Conservation (phyloP, 2,888 invertebrate genomes). For the Orthosia incerta region DNA sequence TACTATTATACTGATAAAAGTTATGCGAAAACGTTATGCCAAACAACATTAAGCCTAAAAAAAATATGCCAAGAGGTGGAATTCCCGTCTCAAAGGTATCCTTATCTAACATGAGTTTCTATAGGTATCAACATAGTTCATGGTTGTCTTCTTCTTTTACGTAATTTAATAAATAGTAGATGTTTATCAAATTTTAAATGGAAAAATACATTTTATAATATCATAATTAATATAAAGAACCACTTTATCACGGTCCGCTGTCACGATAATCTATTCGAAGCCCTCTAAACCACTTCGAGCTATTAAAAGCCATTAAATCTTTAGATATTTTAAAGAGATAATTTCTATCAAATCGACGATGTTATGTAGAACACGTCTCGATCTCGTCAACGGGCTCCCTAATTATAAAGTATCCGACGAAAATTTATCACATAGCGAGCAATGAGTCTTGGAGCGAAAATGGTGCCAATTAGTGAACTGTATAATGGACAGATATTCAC, state of each 20-base stretch:
- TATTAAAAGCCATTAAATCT: constrained; percentile 45
- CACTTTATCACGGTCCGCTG: constrained; percentile 20
- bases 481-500: constrained; percentile 76
- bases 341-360: constrained; percentile 29
- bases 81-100: too few relatives aligned
- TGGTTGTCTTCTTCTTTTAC: background rate
- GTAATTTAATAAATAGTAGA: background rate
- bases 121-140: too few relatives aligned
- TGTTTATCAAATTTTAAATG: constrained; percentile 8
- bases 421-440: constrained; percentile 61
- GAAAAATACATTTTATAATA: constrained; percentile 11
- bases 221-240: constrained; percentile 32
- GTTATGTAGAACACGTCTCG: constrained; percentile 20
- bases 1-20: too few relatives aligned
- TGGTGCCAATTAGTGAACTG: constrained; percentile 82
- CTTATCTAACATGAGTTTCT: too few relatives aligned
- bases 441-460: constrained; percentile 69
- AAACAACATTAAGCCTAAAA: too few relatives aligned
- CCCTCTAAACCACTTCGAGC: constrained; percentile 32
- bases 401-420: constrained; percentile 45
- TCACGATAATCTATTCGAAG: constrained; percentile 43
- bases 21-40: too few relatives aligned
- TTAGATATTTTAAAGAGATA: constrained; percentile 28
- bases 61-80: too few relatives aligned
- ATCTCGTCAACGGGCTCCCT: constrained; percentile 35